Conservation (phyloP, 2,888 invertebrate genomes). For the Zygogramma bicolorata region DNA sequence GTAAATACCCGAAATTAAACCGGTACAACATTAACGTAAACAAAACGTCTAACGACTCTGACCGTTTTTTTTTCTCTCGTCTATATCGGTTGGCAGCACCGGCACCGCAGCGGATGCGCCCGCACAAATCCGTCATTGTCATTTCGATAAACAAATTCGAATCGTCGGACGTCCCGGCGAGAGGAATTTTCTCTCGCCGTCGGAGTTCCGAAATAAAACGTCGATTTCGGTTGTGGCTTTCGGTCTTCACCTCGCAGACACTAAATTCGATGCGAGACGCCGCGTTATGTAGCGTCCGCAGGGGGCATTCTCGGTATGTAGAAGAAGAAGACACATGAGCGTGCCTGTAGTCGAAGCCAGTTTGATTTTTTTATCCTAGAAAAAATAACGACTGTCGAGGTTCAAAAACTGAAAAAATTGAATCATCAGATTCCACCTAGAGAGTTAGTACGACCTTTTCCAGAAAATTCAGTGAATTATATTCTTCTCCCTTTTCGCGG, state of each 20-base stretch:
- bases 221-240: neutral
- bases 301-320: neutral
- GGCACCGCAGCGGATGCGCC: constrained; percentile 40
- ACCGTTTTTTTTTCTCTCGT: constrained; percentile 15
- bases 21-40: constrained; percentile 32
- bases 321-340: neutral
- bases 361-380: neutral
- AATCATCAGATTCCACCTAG: no score
- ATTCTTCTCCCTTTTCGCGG: no score
- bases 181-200: constrained; percentile 49
- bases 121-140: constrained; percentile 52
- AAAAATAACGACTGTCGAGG: no score
- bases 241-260: constrained; percentile 19
- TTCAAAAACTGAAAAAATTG: no score
- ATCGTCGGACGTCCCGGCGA: constrained; percentile 44
- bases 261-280: neutral
- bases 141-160: constrained; percentile 53
- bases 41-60: constrained; percentile 35
- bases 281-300: neutral
- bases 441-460: no score
- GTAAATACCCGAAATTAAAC: constrained; percentile 30
- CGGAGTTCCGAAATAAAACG: constrained; percentile 43
- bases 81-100: constrained; percentile 8
- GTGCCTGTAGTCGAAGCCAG: neutral
- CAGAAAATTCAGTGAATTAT: no score